Evolutionary conservation across 2,797 vertebrate genomes (phyloP), one percentile per base, ranked within the genome.

Genomic region (Karalla daura): DNA sequence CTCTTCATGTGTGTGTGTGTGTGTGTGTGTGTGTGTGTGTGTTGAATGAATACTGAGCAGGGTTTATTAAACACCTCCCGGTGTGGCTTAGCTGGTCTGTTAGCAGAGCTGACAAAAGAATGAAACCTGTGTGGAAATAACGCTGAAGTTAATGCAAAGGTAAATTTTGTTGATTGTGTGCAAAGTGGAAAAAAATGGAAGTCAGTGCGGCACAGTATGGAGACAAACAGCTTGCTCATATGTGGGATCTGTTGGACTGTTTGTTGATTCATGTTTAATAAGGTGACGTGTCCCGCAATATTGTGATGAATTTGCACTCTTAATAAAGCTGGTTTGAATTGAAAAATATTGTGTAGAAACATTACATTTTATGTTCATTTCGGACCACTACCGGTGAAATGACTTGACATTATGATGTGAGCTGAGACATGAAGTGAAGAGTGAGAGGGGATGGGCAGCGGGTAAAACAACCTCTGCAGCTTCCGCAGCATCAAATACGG

Each of bases 21-120:
- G n/a, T n/a, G n/a, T n/a, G n/a, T n/a, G n/a, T n/a, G n/a, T n/a
- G n/a, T n/a, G n/a, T n/a, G n/a, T n/a, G n/a, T 65, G 61, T 36
- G n/a, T 5, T 44, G 40, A 54, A 67, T 50, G 60, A 54, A 84
- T 62, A 65, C 39, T 53, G 59, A 63, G 51, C 36, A 28, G 51
- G 47, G 62, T 59, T 52, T 54, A 63, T 7, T 35, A 28, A 35
- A 53, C 7, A 51, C 18, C 20, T 74, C 13, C 25, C 50, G 40
- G 43, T 49, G 8, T 46, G 20, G 15, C 7, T 37, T 40, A 56
- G 45, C 20, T 20, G 6, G 3, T 13, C 14, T 44, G 18, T 40
- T 14, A 54, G 7, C 10, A 7, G n/a, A 43, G 23, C 24, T 13
- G 39, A 15, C 7, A 51, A 44, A 39, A 41, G 12, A 49, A 18